These are phyloP conservation scores for Trichechus manatus DNA, from an alignment of 2,113 vertebrate species.

Conservation along the genomic window DNA sequence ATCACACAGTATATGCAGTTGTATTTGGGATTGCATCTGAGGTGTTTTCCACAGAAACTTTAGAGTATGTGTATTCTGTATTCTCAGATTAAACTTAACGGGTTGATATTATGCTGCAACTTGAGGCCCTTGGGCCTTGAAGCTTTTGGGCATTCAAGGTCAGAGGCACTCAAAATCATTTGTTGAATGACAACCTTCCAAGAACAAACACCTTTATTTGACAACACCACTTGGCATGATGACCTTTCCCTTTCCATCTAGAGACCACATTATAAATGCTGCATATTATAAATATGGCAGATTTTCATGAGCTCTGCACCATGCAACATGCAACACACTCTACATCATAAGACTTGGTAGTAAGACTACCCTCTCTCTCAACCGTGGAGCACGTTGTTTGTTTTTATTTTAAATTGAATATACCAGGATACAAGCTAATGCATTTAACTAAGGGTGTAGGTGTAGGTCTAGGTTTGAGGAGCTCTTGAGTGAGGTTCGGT, in stretches of 20 bases:
- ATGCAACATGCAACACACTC: background rate
- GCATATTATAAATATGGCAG: background rate
- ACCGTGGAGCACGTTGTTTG: background rate
- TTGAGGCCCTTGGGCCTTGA: background rate
- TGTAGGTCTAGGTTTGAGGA: background rate
- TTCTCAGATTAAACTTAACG: background rate
- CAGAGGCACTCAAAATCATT: background rate
- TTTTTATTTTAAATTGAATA: background rate
- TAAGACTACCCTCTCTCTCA: background rate
- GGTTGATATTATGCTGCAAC: background rate
- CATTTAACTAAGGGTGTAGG: background rate
- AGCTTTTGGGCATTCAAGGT: background rate
- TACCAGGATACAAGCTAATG: background rate
- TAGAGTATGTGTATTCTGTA: background rate
- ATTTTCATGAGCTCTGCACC: background rate
- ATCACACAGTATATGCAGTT: background rate
- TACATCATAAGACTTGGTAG: background rate
- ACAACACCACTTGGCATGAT: background rate
- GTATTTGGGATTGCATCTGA: background rate
- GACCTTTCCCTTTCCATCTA: background rate
- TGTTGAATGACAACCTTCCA: background rate
- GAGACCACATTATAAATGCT: background rate
- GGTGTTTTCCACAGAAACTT: fast-evolving
- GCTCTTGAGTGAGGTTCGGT: background rate
- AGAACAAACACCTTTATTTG: background rate